Evolutionary conservation across 2,113 vertebrate species (phyloP).

Genomic region (Eubucco bourcierii): DNA sequence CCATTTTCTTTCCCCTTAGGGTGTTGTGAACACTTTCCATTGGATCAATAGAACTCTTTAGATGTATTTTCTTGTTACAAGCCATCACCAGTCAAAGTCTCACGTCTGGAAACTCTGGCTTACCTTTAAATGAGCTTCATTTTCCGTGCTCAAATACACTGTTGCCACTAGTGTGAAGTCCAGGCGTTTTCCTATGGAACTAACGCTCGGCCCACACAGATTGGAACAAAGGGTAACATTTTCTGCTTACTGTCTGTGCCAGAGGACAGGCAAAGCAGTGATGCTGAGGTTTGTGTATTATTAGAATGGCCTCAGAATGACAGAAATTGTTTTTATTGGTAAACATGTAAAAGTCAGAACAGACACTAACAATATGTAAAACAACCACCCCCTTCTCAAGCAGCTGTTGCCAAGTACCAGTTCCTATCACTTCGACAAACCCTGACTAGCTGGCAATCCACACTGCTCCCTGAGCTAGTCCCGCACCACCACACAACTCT

Average conservation of each 20-base stretch:
- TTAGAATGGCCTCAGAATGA: neutral
- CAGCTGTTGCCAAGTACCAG: too few species aligned
- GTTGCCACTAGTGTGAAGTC: neutral
- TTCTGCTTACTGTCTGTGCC: neutral
- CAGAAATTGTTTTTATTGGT: neutral
- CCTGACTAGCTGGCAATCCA: accelerated
- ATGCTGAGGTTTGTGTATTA: neutral
- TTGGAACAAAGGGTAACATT: neutral
- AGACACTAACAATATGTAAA: neutral
- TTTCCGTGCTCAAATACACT: neutral
- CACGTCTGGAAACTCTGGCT: neutral
- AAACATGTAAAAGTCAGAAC: neutral
- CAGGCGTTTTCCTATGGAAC: neutral
- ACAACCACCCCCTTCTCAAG: accelerated
- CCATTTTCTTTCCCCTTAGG: neutral
- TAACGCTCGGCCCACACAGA: too few species aligned
- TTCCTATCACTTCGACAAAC: neutral
- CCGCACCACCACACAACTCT: accelerated
- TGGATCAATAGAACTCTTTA: neutral
- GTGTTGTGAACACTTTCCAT: neutral
- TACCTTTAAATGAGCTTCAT: neutral
- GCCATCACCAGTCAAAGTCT: neutral
- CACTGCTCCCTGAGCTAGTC: neutral
- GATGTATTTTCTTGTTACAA: neutral
- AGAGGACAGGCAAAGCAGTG: neutral